phyloP scores from a whole-genome alignment of 2,113 vertebrate genomes.

The Stigmatopora argus region DNA sequence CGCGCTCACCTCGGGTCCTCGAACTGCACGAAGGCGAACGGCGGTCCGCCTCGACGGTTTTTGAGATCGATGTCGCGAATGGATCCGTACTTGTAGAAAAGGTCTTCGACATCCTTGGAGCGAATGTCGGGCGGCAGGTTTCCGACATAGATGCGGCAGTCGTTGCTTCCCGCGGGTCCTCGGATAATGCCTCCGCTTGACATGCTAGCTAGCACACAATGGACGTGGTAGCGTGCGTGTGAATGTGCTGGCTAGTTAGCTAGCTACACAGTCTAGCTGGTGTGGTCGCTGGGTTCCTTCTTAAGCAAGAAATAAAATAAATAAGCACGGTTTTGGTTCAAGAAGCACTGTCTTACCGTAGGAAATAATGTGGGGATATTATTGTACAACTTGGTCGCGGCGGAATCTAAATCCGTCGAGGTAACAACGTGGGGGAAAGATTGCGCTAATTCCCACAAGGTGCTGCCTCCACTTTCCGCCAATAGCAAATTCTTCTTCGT shows the following conservation, averaged over 20 bases:
- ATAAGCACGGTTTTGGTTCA: background rate
- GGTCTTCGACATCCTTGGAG: slow-evolving; percentile 83
- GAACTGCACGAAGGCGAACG: slow-evolving; percentile 80
- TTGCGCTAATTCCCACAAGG: background rate
- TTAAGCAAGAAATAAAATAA: background rate
- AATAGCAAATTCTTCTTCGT: slow-evolving; percentile 3
- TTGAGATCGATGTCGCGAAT: slow-evolving; percentile 88
- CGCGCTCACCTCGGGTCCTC: slow-evolving; percentile 74
- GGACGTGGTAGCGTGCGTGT: slow-evolving; percentile 11
- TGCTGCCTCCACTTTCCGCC: slow-evolving; percentile 6
- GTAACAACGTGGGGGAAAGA: background rate
- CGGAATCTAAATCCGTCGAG: background rate
- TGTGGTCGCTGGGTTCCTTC: background rate
- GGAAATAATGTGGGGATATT: background rate
- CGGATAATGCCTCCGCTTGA: slow-evolving; percentile 85
- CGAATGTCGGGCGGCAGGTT: slow-evolving; percentile 85
- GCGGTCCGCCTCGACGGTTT: slow-evolving; percentile 82
- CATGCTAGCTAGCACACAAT: slow-evolving; percentile 61
- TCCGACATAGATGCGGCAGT: slow-evolving; percentile 87
- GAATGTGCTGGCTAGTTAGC: background rate
- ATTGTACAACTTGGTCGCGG: background rate
- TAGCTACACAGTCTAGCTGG: background rate
- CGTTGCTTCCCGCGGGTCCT: slow-evolving; percentile 92
- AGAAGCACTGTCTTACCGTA: background rate
- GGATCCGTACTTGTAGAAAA: slow-evolving; percentile 85